Conservation (phyloP, 2,797 vertebrate species). For the Manis javanica region DNA sequence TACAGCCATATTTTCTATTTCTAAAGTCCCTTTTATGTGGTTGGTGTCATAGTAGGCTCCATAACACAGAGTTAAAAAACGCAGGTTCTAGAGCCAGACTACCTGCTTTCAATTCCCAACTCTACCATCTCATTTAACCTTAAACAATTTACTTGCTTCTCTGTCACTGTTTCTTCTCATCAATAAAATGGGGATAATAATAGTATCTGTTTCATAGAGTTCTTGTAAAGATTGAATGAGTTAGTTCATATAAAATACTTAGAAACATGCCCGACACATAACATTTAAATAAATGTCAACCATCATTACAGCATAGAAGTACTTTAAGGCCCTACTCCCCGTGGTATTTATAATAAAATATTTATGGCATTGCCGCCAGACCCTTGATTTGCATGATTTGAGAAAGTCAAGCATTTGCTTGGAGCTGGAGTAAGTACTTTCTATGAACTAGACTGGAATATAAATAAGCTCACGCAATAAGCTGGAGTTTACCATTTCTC, state of each 20-base stretch:
- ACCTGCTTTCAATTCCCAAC: not conserved
- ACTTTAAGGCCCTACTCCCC: not conserved
- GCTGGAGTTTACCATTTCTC: not conserved
- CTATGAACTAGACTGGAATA: constrained; percentile 7
- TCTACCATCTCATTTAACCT: not conserved
- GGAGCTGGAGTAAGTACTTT: not conserved
- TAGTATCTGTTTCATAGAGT: not conserved
- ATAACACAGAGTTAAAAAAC: not conserved
- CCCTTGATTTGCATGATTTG: not conserved
- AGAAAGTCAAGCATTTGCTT: constrained; percentile 25
- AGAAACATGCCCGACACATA: constrained; percentile 14
- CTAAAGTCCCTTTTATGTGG: not conserved
- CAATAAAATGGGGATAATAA: constrained; percentile 2
- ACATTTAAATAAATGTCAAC: constrained; percentile 2
- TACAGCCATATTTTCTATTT: not conserved
- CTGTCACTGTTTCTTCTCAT: not conserved
- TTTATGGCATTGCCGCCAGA: not conserved
- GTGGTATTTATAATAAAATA: constrained; percentile 26
- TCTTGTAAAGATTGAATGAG: constrained; percentile 23
- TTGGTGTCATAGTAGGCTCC: not conserved
- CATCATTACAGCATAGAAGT: constrained; percentile 8
- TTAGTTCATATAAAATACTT: constrained; percentile 14
- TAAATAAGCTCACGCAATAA: constrained; percentile 51
- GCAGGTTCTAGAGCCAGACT: not conserved
- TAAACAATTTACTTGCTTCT: not conserved